phyloP scores from a whole-genome alignment of 2,113 vertebrate genomes.

The Eurystomus gularis region DNA sequence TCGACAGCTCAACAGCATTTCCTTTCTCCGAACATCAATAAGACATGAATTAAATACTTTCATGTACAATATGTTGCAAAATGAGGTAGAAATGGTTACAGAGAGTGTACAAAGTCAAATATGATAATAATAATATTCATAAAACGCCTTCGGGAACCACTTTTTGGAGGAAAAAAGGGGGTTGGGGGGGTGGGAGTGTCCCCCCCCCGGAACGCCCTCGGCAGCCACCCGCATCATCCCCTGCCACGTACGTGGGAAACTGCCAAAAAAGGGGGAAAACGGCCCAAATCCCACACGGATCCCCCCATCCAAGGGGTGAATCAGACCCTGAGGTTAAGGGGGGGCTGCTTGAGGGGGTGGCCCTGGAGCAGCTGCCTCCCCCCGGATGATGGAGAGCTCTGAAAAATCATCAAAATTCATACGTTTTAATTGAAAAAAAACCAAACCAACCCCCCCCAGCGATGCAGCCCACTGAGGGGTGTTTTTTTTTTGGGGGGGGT shows the following conservation, averaged over 20 bases:
- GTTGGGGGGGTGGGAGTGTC: not conserved
- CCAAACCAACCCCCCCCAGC: too few species aligned
- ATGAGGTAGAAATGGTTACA: conserved; percentile 99
- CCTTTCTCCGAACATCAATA: conserved; percentile 84
- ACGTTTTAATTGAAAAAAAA: too few species aligned
- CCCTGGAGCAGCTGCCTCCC: not conserved
- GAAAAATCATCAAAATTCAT: too few species aligned
- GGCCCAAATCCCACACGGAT: not conserved
- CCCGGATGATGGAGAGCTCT: not conserved
- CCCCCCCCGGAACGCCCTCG: not conserved
- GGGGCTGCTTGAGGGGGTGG: not conserved
- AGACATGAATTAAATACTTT: conserved; percentile 98
- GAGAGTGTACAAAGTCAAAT: conserved; percentile 86
- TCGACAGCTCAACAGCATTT: conserved; percentile 91
- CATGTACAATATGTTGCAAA: conserved; percentile 97
- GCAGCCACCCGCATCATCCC: not conserved
- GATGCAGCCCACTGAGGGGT: too few species aligned
- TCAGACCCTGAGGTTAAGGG: conserved; percentile 14
- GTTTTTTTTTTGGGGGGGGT: too few species aligned
- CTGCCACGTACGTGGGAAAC: not conserved
- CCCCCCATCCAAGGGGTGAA: not conserved
- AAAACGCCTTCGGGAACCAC: conserved; percentile 74
- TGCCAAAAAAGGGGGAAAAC: accelerated
- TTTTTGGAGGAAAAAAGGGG: conserved; percentile 74
- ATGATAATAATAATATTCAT: conserved; percentile 69